Conservation (phyloP, 2,888 invertebrate species). For the Anthoptus insignis region DNA sequence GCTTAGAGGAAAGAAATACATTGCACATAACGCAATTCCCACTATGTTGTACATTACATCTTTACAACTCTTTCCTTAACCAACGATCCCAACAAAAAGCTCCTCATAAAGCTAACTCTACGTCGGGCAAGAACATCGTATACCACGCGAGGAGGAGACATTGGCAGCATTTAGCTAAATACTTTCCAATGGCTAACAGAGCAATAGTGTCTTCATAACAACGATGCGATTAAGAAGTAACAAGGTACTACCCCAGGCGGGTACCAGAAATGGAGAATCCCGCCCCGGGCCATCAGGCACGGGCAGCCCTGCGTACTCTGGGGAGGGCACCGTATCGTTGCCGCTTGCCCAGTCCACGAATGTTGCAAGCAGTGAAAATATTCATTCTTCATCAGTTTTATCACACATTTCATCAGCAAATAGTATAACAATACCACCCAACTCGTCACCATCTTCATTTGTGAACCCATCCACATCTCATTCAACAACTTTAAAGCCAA, state of each 20-base stretch:
- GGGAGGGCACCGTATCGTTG: neutral
- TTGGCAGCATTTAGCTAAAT: neutral
- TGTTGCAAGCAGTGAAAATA: neutral
- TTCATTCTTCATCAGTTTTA: neutral
- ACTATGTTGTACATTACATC: neutral
- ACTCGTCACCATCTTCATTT: neutral
- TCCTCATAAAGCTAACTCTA: neutral
- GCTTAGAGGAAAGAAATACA: neutral
- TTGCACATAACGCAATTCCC: too few species aligned
- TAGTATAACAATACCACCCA: too few species aligned
- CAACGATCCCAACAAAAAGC: neutral
- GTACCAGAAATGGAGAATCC: slow-evolving; percentile 5
- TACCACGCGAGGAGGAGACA: neutral
- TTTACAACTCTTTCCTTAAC: neutral
- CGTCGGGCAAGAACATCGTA: neutral
- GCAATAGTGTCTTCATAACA: neutral
- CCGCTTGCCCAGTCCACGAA: neutral
- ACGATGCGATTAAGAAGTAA: slow-evolving; percentile 2
- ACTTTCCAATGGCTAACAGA: neutral
- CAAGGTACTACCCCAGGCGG: neutral
- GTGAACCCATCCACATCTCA: neutral
- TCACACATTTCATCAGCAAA: neutral
- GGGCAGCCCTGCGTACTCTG: slow-evolving; percentile 7
- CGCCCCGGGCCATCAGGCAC: neutral
- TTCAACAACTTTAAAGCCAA: neutral